A percentile compares a stretch with the other conserved stretches of the same genome.
These are phyloP conservation scores for Catharus fuscescens DNA, from an alignment of 2,113 vertebrate genomes.

Conservation along the genomic window DNA sequence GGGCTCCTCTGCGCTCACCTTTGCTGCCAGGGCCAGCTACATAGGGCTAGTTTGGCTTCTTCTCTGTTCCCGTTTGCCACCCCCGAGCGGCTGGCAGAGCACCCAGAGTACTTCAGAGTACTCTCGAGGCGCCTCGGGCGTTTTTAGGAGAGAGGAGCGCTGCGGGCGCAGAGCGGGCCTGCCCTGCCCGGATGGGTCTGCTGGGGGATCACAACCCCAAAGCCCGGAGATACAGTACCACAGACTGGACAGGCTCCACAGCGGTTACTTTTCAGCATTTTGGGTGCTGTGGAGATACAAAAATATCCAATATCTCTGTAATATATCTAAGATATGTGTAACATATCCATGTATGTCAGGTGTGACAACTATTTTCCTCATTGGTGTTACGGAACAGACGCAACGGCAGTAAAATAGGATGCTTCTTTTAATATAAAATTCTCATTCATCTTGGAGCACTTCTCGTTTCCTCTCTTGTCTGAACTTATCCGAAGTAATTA, in stretches of 20 bases:
- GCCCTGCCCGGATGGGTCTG: background rate
- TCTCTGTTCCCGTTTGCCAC: rapidly evolving
- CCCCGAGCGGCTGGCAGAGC: background rate
- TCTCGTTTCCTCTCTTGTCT: background rate
- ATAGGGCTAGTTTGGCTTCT: background rate
- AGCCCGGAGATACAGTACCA: background rate
- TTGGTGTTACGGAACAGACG: background rate
- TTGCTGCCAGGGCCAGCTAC: background rate
- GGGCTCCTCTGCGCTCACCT: background rate
- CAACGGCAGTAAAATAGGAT: background rate
- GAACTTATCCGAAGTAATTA: background rate
- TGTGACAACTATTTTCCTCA: background rate
- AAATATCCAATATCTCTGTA: rapidly evolving
- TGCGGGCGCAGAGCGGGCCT: background rate
- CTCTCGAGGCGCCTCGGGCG: background rate
- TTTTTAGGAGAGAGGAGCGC: background rate
- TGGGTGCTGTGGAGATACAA: background rate
- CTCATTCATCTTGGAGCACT: background rate
- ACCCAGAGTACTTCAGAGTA: background rate
- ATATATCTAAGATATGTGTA: background rate
- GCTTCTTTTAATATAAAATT: background rate
- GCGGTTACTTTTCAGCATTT: background rate
- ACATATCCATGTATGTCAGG: too few relatives aligned
- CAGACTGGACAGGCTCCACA: rapidly evolving
- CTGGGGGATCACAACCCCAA: rapidly evolving